Evolutionary conservation across 2,888 invertebrate species (phyloP).

Genomic region (Tanaodytes sp.): DNA sequence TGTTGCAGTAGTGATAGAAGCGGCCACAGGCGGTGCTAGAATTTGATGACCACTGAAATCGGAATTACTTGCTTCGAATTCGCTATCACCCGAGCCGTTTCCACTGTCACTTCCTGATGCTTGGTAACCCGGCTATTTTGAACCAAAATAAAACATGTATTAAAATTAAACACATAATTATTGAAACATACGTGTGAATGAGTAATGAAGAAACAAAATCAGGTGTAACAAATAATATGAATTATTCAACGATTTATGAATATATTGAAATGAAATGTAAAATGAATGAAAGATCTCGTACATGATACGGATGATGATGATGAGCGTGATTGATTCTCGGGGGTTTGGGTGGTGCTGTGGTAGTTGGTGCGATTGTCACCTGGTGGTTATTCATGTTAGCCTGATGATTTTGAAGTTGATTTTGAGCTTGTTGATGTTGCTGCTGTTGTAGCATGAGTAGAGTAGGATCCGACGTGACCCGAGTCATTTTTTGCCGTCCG

Average conservation of each 20-base stretch:
- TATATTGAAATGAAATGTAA: conserved; percentile 26
- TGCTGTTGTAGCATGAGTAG: conserved; percentile 57
- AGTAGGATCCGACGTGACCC: conserved; percentile 74
- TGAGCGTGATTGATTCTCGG: conserved; percentile 76
- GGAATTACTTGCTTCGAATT: conserved; percentile 69
- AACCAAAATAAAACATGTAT: background rate
- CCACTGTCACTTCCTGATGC: conserved; percentile 92
- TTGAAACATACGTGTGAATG: too few species aligned
- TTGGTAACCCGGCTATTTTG: conserved; percentile 75
- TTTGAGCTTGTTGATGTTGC: conserved; percentile 58
- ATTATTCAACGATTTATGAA: too few species aligned
- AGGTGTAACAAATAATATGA: too few species aligned
- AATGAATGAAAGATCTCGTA: too few species aligned
- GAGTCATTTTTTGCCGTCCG: conserved; percentile 73
- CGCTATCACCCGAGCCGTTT: conserved; percentile 86
- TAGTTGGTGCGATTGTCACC: conserved; percentile 47
- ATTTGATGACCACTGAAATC: conserved; percentile 58
- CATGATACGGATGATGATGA: conserved; percentile 63
- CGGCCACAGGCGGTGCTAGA: conserved; percentile 64
- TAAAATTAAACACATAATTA: too few species aligned
- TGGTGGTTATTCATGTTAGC: conserved; percentile 60
- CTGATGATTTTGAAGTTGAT: conserved; percentile 50
- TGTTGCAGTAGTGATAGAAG: conserved; percentile 75
- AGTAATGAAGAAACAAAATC: too few species aligned
- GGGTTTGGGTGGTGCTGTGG: conserved; percentile 78